Evolutionary conservation across 2,888 invertebrate genomes (phyloP).

Genomic region (Pollenia labialis): DNA sequence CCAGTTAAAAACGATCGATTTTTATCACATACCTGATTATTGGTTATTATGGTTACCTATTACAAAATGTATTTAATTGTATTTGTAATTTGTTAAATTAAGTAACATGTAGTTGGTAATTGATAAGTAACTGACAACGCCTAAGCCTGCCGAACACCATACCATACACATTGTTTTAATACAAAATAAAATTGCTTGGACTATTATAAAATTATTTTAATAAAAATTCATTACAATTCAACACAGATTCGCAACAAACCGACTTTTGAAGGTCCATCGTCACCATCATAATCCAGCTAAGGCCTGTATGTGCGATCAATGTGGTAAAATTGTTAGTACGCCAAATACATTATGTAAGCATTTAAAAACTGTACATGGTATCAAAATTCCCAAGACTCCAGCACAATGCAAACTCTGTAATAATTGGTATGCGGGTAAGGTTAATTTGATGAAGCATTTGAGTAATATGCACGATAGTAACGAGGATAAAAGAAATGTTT

Average conservation of each 20-base stretch:
- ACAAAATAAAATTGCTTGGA: no score
- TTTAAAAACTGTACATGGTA: constrained; percentile 53
- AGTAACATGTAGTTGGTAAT: no score
- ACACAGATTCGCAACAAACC: constrained; percentile 49
- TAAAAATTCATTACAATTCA: no score
- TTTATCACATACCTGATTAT: no score
- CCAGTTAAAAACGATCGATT: no score
- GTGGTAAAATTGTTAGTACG: constrained; percentile 57
- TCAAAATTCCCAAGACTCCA: constrained; percentile 34
- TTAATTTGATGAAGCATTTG: constrained; percentile 49
- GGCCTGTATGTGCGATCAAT: constrained; percentile 57
- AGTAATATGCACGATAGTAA: constrained; percentile 62
- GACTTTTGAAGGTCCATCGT: constrained; percentile 49
- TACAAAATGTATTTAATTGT: no score
- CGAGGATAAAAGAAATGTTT: constrained; percentile 51
- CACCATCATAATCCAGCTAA: constrained; percentile 62
- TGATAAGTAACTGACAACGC: no score
- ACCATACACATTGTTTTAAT: no score
- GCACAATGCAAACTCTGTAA: constrained; percentile 55
- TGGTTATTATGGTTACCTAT: no score
- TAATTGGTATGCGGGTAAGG: constrained; percentile 53
- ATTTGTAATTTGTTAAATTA: no score
- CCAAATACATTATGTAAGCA: constrained; percentile 40
- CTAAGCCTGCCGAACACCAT: no score
- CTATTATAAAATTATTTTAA: no score